Conservation (phyloP, 1,140 invertebrate genomes). For the Danaus melanippus region DNA sequence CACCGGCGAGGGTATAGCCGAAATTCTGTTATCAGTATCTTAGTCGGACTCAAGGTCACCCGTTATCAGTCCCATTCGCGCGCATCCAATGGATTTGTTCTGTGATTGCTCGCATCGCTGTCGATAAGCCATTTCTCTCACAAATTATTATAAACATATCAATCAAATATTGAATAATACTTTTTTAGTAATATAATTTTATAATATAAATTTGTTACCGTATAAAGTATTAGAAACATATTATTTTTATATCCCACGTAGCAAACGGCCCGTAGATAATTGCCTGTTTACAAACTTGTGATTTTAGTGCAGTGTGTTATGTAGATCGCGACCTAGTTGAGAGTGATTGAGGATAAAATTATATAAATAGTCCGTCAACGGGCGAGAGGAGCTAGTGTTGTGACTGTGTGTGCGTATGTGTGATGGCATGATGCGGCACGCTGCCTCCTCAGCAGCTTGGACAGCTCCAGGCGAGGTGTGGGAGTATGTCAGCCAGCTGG, state of each 20-base stretch:
- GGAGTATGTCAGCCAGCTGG: slow-evolving; percentile 66
- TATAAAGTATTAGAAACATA: slow-evolving; percentile 2
- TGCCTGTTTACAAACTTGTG: slow-evolving; percentile 47
- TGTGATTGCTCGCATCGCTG: slow-evolving; percentile 34
- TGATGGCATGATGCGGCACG: slow-evolving; percentile 45
- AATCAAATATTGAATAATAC: neutral
- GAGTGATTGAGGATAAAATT: slow-evolving; percentile 69
- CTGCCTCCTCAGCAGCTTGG: slow-evolving; percentile 51
- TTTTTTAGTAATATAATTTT: neutral
- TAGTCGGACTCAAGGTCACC: slow-evolving; percentile 53
- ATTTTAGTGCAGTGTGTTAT: slow-evolving; percentile 50
- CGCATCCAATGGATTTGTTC: slow-evolving; percentile 51
- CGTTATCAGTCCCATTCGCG: slow-evolving; percentile 48
- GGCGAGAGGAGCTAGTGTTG: slow-evolving; percentile 29
- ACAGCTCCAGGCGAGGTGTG: slow-evolving; percentile 64
- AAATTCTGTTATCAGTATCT: slow-evolving; percentile 62
- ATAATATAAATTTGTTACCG: neutral
- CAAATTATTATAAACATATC: neutral
- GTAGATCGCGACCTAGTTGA: slow-evolving; percentile 67
- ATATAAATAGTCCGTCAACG: slow-evolving; percentile 69
- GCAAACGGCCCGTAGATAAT: slow-evolving; percentile 9
- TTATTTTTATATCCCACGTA: slow-evolving; percentile 4
- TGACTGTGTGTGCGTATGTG: slow-evolving; percentile 17
- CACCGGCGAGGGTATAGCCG: slow-evolving; percentile 32
- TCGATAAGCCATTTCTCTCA: slow-evolving; percentile 19